Percentiles rank a stretch among this genome's conserved stretches.
Conservation (phyloP, 2,113 vertebrate species). For the Climacteris rufus region DNA sequence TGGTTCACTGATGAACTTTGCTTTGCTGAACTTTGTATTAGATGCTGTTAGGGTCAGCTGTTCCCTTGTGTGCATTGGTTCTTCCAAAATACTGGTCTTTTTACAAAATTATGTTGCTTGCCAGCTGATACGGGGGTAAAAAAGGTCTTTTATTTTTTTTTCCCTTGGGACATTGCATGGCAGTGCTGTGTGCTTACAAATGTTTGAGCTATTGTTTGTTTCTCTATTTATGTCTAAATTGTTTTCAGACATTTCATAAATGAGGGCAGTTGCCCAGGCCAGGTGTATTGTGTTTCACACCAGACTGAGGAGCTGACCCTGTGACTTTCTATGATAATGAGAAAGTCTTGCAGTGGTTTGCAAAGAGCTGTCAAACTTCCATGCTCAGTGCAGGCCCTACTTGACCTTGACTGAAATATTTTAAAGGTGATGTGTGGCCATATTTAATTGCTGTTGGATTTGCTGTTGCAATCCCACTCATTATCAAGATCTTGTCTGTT, state of each 20-base stretch:
- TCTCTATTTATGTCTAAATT: background rate
- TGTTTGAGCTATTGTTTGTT: background rate
- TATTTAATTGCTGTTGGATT: background rate
- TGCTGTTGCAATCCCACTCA: background rate
- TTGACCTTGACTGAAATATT: background rate
- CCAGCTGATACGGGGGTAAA: background rate
- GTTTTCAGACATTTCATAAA: background rate
- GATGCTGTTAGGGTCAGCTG: background rate
- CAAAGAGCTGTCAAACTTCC: background rate
- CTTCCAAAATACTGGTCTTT: background rate
- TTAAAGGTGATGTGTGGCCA: background rate
- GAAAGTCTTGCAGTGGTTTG: background rate
- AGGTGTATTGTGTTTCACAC: background rate
- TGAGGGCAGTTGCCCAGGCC: background rate
- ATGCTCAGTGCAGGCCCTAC: background rate
- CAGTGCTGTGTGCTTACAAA: background rate
- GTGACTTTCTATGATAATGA: background rate
- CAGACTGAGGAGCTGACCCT: background rate
- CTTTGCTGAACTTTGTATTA: constrained; percentile 25
- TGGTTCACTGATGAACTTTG: constrained; percentile 26
- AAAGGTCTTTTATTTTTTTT: background rate
- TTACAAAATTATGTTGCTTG: background rate
- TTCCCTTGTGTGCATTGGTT: background rate
- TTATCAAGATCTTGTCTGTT: background rate
- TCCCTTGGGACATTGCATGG: background rate